Base-by-base conservation (phyloP, 2,113 vertebrate species). In the Podocnemis expansa region DNA sequence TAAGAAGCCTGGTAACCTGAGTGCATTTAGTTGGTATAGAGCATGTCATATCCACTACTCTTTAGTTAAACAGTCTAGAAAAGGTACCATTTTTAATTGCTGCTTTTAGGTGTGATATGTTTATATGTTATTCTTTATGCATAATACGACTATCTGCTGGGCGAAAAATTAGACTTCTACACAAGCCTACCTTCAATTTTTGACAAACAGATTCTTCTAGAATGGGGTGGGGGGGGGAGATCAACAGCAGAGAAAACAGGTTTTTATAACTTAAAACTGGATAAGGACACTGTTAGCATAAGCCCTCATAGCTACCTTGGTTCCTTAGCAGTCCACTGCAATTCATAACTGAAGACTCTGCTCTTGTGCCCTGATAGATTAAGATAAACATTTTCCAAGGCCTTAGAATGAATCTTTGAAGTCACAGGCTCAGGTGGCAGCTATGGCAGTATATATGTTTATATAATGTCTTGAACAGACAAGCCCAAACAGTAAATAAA, bases 401-500 rank as follows among this genome's bases (percentile, higher is more conserved):
- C 70, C 43, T 45, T 21, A 34, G 55, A 90, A 70, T 87, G 85
- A 93, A 95, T 89, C 93, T 94, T 93, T 54, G 49, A 85, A 84
- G 91, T 47, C 87, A 76, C 84, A 52, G 91, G 93, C 91, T 94
- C 96, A 96, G 96, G 89, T 94, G 95, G 95, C 90, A 95, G 91
- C 82, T 85, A 0, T 84, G 78, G 76, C 82, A 91, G 29, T 19
- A 82, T 85, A 51, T 51, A 51, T 12, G 49, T 51, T 10, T 51
- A 51, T 51, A 51, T 51, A 51, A 51, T 51, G 49, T 51, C 10
- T 13, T 10, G 49, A 51, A 14, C 14, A 51, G 49, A 51, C 49
- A 51, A 51, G 49, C 49, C 54, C 22, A 55, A 24, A 55, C 3
- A 24, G 54, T 55, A 55, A 60, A 60, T 60, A 60, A 60, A 34